Percentiles rank a stretch among this genome's conserved stretches.
These are phyloP conservation scores for Athalia circularis DNA, from an alignment of 2,888 invertebrate species.

Conservation along the genomic window DNA sequence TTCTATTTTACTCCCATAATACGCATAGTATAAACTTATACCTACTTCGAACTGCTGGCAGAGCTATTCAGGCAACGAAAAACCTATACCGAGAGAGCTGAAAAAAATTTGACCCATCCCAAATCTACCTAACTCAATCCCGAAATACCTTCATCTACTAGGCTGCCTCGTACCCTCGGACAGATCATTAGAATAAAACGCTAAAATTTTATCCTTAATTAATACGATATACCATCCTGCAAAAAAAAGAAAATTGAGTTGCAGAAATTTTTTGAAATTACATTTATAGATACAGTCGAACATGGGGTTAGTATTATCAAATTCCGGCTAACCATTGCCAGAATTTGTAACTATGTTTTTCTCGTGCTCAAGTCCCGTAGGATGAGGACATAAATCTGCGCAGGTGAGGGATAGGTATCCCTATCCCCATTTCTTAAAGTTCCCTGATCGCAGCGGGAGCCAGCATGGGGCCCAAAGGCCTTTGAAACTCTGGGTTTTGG, in stretches of 20 bases:
- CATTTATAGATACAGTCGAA: no score
- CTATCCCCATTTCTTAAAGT: background rate
- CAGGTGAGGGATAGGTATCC: conserved; percentile 15
- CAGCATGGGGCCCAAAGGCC: conserved; percentile 22
- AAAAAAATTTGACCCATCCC: conserved; percentile 14
- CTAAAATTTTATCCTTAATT: no score
- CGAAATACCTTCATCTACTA: background rate
- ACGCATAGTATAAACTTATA: no score
- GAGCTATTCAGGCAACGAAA: background rate
- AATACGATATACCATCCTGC: no score
- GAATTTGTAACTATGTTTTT: no score
- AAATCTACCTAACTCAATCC: conserved; percentile 1
- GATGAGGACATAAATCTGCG: conserved; percentile 23
- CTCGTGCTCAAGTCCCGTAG: background rate
- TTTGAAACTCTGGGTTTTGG: background rate
- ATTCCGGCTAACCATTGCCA: no score
- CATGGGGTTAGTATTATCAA: no score
- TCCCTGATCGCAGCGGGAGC: conserved; percentile 24
- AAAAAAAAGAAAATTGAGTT: no score
- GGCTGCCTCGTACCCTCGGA: background rate
- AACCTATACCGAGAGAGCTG: background rate
- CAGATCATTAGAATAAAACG: background rate
- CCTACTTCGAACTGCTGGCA: background rate
- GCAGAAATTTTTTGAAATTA: no score
- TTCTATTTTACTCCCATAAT: no score